These are phyloP conservation scores for Drosophila baimaii DNA, from an alignment of 1,140 invertebrate species.

Conservation along the genomic window DNA sequence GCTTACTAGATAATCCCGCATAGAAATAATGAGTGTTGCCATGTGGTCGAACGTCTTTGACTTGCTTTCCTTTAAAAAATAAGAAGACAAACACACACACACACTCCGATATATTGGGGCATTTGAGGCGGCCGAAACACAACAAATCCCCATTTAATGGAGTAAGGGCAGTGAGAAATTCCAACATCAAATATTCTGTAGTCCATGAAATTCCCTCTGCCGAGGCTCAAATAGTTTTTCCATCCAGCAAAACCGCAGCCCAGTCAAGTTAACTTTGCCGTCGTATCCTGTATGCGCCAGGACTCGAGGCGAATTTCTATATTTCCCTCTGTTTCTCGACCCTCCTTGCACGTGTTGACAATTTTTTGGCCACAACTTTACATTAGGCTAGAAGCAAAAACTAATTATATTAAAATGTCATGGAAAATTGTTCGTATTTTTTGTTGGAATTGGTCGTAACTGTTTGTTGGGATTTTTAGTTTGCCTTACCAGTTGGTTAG, in stretches of 20 bases:
- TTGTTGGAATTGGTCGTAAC: slow-evolving; percentile 61
- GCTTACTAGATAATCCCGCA: slow-evolving; percentile 76
- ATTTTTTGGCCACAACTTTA: slow-evolving; percentile 81
- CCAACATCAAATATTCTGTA: slow-evolving; percentile 71
- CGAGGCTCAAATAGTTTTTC: slow-evolving; percentile 71
- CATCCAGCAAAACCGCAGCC: slow-evolving; percentile 24
- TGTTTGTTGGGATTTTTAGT: slow-evolving; percentile 62
- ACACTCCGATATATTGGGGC: slow-evolving; percentile 48
- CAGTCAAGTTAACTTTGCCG: slow-evolving; percentile 69
- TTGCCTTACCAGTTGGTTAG: slow-evolving; percentile 42
- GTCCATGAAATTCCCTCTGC: slow-evolving; percentile 66
- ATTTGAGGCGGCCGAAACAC: slow-evolving; percentile 16
- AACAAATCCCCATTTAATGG: slow-evolving; percentile 78
- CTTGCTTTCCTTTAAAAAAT: slow-evolving; percentile 56
- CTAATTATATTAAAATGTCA: slow-evolving; percentile 82
- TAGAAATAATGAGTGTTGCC: slow-evolving; percentile 79
- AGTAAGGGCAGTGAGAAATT: slow-evolving; percentile 63
- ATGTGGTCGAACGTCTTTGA: slow-evolving; percentile 53
- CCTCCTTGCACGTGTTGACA: slow-evolving; percentile 63
- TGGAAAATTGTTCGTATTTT: slow-evolving; percentile 65
- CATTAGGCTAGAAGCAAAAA: slow-evolving; percentile 78
- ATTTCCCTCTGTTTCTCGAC: background rate
- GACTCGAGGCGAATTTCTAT: slow-evolving; percentile 42
- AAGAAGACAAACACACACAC: slow-evolving; percentile 19
- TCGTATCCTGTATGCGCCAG: slow-evolving; percentile 38